phyloP scores from a whole-genome alignment of 2,113 vertebrate genomes.

The Pithys albifrons region DNA sequence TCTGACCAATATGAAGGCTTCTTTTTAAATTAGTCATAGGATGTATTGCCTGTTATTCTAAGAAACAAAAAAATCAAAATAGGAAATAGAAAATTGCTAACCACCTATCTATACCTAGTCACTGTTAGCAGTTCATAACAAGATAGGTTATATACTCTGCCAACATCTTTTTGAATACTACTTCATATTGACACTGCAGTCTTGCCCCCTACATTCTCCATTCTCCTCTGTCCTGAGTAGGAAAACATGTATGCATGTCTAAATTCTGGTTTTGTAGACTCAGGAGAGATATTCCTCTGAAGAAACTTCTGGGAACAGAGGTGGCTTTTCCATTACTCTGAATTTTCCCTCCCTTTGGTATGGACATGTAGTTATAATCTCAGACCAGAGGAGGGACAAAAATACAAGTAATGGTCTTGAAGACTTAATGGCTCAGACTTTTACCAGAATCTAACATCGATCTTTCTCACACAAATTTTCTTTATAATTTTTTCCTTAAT shows the following conservation, averaged over 20 bases:
- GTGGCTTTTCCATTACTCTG: not conserved
- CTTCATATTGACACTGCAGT: not conserved
- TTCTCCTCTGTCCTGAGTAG: not conserved
- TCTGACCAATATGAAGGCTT: not conserved
- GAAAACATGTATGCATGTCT: accelerated
- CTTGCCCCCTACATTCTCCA: not conserved
- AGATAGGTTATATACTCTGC: not conserved
- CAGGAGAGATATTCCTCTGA: not conserved
- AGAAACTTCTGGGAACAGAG: not conserved
- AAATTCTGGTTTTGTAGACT: not conserved
- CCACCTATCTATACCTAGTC: not conserved
- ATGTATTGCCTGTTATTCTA: not conserved
- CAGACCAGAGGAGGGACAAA: not conserved
- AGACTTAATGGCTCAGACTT: not conserved
- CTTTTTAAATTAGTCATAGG: not conserved
- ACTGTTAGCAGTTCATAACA: not conserved
- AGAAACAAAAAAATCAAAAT: not conserved
- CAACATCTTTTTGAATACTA: not conserved
- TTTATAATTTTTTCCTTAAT: not conserved
- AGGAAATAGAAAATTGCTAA: not conserved
- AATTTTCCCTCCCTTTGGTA: not conserved
- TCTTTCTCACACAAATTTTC: not conserved
- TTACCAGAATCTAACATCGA: not conserved
- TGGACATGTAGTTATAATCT: not conserved
- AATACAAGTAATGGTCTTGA: not conserved